Conservation (phyloP, 2,888 invertebrate species). For the Drosophila recens region DNA sequence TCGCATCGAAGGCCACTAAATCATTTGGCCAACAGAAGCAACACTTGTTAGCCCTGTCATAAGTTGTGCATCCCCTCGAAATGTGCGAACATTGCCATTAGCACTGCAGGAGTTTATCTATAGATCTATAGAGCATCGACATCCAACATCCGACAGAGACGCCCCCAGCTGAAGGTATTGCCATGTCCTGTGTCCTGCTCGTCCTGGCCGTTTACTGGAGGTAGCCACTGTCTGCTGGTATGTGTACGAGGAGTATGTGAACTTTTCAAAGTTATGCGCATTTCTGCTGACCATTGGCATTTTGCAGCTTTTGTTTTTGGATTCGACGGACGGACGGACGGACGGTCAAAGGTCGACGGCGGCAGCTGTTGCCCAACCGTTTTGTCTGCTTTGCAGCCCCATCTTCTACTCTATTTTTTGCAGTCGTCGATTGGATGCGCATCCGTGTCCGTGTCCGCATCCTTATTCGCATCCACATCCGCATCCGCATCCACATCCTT, state of each 20-base stretch:
- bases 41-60: constrained; percentile 61
- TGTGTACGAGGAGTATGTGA: constrained; percentile 47
- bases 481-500: constrained; percentile 12
- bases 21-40: constrained; percentile 37
- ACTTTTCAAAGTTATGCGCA: constrained; percentile 77
- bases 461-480: constrained; percentile 19
- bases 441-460: constrained; percentile 45
- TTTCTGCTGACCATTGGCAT: constrained; percentile 82
- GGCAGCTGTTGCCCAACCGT: constrained; percentile 73
- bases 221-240: constrained; percentile 58
- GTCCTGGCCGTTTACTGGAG: constrained; percentile 26
- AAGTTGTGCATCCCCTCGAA: constrained; percentile 34
- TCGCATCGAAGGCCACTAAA: constrained; percentile 44
- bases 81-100: constrained; percentile 77
- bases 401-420: constrained; percentile 1
- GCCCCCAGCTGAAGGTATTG: constrained; percentile 45
- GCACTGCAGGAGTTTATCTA: constrained; percentile 67
- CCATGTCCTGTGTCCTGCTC: constrained; percentile 8
- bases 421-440: constrained; percentile 64
- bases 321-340: constrained; percentile 35
- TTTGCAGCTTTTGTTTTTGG: constrained; percentile 78
- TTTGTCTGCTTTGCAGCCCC: constrained; percentile 59
- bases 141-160: constrained; percentile 10
- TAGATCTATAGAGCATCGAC: constrained; percentile 53
- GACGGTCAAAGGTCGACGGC: constrained; percentile 67